phyloP scores from a whole-genome alignment of 2,888 invertebrate species.

The Chromoteleia sp. region DNA sequence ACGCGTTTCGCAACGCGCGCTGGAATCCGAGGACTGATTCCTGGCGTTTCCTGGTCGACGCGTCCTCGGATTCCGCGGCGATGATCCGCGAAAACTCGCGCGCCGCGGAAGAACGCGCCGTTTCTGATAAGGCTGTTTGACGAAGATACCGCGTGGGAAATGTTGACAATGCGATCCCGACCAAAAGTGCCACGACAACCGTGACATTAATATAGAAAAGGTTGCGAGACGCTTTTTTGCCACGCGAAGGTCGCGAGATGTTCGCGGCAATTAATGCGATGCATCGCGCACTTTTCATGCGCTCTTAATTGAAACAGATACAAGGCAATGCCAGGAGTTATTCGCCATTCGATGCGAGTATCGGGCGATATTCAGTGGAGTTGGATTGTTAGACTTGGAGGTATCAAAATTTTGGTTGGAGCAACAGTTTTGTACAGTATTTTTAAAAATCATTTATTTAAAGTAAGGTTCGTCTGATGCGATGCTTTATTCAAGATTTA shows the following conservation, averaged over 20 bases:
- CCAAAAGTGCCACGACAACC: constrained; percentile 47
- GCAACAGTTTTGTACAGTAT: no score
- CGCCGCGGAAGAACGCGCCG: constrained; percentile 20
- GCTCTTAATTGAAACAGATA: constrained; percentile 46
- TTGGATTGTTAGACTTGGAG: no score
- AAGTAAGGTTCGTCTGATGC: no score
- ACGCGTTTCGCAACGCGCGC: constrained; percentile 72
- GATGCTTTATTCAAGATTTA: no score
- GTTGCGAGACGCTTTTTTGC: constrained; percentile 45
- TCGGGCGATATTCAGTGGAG: no score
- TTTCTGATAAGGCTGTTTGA: constrained; percentile 52
- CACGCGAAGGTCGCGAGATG: constrained; percentile 46
- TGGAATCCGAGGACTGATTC: constrained; percentile 75
- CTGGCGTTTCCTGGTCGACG: constrained; percentile 65
- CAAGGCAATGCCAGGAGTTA: constrained; percentile 34
- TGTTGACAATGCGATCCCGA: constrained; percentile 64
- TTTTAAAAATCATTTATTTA: no score
- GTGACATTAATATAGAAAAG: constrained; percentile 65
- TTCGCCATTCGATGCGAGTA: background rate
- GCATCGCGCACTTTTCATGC: constrained; percentile 29
- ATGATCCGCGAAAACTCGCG: constrained; percentile 75
- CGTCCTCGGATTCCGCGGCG: constrained; percentile 80
- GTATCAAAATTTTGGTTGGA: no score
- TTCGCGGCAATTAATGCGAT: constrained; percentile 55
- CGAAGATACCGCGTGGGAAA: constrained; percentile 57